Evolutionary conservation across 2,888 invertebrate species (phyloP).

Genomic region (Emmelina monodactyla): DNA sequence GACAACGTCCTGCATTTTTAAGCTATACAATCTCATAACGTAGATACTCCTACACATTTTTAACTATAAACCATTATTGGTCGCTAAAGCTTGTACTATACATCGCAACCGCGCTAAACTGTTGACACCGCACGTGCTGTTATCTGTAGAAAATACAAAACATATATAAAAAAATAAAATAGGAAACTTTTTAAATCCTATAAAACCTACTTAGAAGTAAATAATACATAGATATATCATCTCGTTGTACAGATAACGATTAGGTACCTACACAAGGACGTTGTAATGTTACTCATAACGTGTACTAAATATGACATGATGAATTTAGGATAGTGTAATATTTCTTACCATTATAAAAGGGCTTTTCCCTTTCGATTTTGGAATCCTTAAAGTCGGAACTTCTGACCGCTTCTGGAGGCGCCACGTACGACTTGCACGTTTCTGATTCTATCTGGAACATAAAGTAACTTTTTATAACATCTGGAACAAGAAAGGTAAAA

Average conservation of each 20-base stretch:
- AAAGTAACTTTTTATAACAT: too few species aligned
- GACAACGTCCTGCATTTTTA: too few species aligned
- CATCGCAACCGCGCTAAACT: slow-evolving; percentile 73
- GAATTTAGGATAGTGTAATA: neutral
- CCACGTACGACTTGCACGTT: slow-evolving; percentile 41
- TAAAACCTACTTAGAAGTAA: too few species aligned
- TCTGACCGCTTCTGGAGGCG: slow-evolving; percentile 24
- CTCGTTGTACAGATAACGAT: too few species aligned
- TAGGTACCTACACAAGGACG: neutral
- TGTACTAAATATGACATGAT: neutral
- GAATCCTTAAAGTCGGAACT: slow-evolving; percentile 23
- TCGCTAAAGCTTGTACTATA: slow-evolving; percentile 74
- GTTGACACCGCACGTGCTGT: slow-evolving; percentile 42
- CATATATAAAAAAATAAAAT: too few species aligned
- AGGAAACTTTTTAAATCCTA: too few species aligned
- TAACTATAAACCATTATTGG: slow-evolving; percentile 24
- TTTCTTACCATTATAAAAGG: slow-evolving; percentile 47
- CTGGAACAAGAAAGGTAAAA: too few species aligned
- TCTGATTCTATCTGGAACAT: slow-evolving; percentile 53
- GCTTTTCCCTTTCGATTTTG: slow-evolving; percentile 38
- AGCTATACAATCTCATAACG: too few species aligned
- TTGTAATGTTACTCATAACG: neutral
- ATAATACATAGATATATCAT: too few species aligned
- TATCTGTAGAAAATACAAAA: slow-evolving; percentile 26
- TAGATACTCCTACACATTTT: too few species aligned